A percentile compares a stretch with the other conserved stretches of the same genome.
phyloP scores from a whole-genome alignment of 2,888 invertebrate species.

The Romanomermis culicivorax region DNA sequence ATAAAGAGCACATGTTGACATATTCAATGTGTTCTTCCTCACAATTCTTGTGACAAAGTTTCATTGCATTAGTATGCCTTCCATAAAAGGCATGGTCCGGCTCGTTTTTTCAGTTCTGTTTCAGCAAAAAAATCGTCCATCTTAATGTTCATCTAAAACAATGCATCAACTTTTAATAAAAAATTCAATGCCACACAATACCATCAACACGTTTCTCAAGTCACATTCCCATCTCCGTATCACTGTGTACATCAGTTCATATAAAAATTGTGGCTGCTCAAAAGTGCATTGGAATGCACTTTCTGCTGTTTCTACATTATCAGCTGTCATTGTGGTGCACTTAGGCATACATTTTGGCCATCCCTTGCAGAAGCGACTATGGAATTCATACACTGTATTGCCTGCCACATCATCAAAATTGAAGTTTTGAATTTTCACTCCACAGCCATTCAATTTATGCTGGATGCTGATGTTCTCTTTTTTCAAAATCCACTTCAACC shows the following conservation, averaged over 20 bases:
- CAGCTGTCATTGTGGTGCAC: neutral
- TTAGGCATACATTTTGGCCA: neutral
- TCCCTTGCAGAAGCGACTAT: neutral
- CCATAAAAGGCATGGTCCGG: slow-evolving; percentile 16
- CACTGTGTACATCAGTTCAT: neutral
- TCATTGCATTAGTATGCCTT: slow-evolving; percentile 18
- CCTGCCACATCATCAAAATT: neutral
- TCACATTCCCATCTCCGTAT: neutral
- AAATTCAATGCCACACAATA: no score
- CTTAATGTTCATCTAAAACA: neutral
- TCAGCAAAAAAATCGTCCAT: neutral
- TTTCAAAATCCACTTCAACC: neutral
- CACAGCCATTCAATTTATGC: neutral
- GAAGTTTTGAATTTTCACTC: neutral
- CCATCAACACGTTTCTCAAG: neutral
- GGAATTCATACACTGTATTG: neutral
- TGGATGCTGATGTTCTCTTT: neutral
- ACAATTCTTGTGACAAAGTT: slow-evolving; percentile 15
- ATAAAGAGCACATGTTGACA: slow-evolving; percentile 18
- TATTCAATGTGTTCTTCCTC: slow-evolving; percentile 16
- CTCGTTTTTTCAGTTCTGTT: neutral
- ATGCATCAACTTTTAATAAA: no score
- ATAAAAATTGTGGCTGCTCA: neutral
- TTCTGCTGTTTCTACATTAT: neutral
- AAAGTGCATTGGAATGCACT: neutral